Evolutionary conservation across 1,140 invertebrate species (phyloP).

Genomic region (Macrostomum lignano): DNA sequence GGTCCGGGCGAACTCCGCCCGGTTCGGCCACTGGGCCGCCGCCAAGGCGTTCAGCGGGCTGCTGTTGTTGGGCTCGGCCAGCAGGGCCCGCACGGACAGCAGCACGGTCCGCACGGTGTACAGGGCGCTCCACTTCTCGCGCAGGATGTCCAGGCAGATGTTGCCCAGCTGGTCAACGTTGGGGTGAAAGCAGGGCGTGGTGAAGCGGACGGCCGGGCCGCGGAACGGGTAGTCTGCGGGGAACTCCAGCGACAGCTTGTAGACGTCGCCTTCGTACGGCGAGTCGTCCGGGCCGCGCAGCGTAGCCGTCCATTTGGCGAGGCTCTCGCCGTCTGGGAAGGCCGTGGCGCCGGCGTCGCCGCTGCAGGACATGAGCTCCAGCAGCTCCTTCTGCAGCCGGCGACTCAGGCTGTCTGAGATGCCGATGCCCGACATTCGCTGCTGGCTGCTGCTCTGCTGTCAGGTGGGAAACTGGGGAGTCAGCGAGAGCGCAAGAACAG

Average conservation of each 20-base stretch:
- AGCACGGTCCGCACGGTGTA: constrained; percentile 77
- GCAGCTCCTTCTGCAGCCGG: constrained; percentile 2
- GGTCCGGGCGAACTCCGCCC: constrained; percentile 21
- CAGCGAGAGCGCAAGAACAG: too few relatives aligned
- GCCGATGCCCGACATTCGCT: too few relatives aligned
- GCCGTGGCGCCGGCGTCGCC: constrained; percentile 68
- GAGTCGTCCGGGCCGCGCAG: constrained; percentile 59
- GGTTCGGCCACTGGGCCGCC: constrained; percentile 60
- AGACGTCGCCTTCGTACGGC: constrained; percentile 56
- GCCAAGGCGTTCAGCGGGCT: constrained; percentile 67
- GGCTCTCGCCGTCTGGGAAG: constrained; percentile 76
- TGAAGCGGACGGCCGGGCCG: constrained; percentile 61
- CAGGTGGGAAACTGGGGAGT: too few relatives aligned
- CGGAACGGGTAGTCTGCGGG: constrained; percentile 74
- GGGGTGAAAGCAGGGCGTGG: constrained; percentile 72
- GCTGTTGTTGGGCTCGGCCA: constrained; percentile 81
- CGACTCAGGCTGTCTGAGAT: too few relatives aligned
- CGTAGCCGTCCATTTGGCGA: constrained; percentile 81
- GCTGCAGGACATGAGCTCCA: constrained; percentile 33
- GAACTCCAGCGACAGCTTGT: constrained; percentile 57
- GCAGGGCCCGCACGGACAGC: constrained; percentile 64
- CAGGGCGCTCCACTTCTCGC: constrained; percentile 82
- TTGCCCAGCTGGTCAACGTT: constrained; percentile 60
- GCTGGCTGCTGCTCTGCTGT: too few relatives aligned
- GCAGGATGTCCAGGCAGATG: constrained; percentile 82